Evolutionary conservation across 1,140 invertebrate genomes (phyloP), one percentile per base, ranked within the genome.

Genomic region (Drosophila santomea): DNA sequence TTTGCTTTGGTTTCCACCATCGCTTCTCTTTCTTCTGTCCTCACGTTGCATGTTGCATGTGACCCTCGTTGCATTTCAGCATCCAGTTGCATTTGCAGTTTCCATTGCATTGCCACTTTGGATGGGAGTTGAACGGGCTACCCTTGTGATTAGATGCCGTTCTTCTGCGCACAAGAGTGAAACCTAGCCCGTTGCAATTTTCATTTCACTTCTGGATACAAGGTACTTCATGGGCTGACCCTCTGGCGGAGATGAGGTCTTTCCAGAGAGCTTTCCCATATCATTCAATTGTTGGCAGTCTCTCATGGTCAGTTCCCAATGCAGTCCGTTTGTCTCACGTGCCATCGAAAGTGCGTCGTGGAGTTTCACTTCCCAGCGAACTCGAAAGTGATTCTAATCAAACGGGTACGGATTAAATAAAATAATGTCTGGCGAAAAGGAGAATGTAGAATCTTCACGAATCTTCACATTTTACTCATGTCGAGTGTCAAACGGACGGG

Each of bases 351-450:
- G 79, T 88, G 82, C 82, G 78, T 80, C 47, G 58, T 63, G 58
- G 17, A 56, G 85, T 82, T 88, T 88, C 71, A 82, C 82, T 88
- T 71, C 51, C 58, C 69, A 54, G 68, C 62, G 32, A 68, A 56
- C 82, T 84, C 43, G 82, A 86, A 86, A 86, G 82, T 86, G 82
- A 86, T 86, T 88, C 83, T 76, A 73, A 88, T 86, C 83, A 79
- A 57, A 79, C 52, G 62, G 78, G 74, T 61, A 76, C 59, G 69
- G 78, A 82, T 72, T 88, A 76, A 88, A 78, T 88, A 62, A 78
- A 86, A 88, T 82, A 86, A 86, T 82, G 56, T n/a, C 62, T 48
- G 44, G 63, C 51, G 56, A 80, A 68, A 36, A 72, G 69, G 78
- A 75, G 78, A 76, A 82, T 75, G 78, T 74, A 59, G 51, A 59